phyloP scores from a whole-genome alignment of 2,888 invertebrate genomes.

The Brachypalpus laphriformis region DNA sequence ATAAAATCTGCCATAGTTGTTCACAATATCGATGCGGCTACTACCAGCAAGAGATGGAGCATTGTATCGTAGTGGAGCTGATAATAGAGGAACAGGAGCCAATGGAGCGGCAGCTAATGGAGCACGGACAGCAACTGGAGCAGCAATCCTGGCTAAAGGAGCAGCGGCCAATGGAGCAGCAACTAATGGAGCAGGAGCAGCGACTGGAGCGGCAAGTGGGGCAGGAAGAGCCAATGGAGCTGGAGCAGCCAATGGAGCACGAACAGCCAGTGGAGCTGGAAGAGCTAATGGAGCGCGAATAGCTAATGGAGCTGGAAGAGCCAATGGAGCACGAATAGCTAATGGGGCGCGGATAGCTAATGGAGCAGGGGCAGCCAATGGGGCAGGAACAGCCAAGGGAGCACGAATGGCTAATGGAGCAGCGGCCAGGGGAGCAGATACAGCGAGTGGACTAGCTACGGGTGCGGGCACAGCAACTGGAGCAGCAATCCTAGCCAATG shows the following conservation, averaged over 20 bases:
- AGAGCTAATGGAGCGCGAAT: background rate
- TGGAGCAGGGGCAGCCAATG: conserved; percentile 1
- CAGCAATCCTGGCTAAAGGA: background rate
- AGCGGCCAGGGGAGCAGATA: conserved; percentile 52
- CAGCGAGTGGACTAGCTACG: too few relatives aligned
- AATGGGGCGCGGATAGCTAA: background rate
- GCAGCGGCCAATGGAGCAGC: background rate
- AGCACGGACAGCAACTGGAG: conserved; percentile 75
- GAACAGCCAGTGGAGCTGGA: conserved; percentile 73
- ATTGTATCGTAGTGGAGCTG: conserved; percentile 19
- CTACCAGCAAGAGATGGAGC: conserved; percentile 3
- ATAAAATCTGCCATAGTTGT: background rate
- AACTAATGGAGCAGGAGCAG: conserved; percentile 10
- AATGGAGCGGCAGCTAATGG: conserved; percentile 75
- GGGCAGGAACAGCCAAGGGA: conserved; percentile 14
- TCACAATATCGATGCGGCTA: background rate
- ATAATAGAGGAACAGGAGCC: conserved; percentile 31
- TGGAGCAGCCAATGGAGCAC: conserved; percentile 76
- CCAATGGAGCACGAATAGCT: conserved; percentile 71
- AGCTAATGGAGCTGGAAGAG: background rate
- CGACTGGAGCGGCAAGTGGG: conserved; percentile 37
- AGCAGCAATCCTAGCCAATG: conserved; percentile 18
- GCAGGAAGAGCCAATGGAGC: conserved; percentile 5
- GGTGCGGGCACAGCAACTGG: conserved; percentile 76
- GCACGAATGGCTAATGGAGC: conserved; percentile 76